Evolutionary conservation across 2,113 vertebrate genomes (phyloP).

Genomic region (Donacobius atricapilla): DNA sequence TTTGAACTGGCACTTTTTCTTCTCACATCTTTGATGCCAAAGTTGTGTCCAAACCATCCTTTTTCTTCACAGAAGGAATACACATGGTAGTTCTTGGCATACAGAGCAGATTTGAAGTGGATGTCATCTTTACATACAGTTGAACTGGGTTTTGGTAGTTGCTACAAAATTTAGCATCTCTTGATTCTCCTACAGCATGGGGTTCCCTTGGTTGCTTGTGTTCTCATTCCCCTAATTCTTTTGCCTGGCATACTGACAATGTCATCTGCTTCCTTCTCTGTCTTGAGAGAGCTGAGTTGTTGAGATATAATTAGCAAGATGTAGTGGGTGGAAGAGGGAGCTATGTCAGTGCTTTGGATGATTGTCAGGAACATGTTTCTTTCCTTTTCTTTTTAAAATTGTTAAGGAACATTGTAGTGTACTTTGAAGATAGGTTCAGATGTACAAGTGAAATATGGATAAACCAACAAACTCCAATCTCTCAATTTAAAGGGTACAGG

Average conservation of each 20-base stretch:
- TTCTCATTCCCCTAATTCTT: background rate
- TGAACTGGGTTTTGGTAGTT: background rate
- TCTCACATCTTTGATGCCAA: background rate
- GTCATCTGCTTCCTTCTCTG: background rate
- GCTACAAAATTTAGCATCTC: background rate
- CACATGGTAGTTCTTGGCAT: background rate
- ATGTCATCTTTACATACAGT: background rate
- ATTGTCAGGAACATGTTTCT: background rate
- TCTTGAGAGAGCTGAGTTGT: background rate
- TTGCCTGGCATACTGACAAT: background rate
- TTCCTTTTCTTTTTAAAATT: background rate
- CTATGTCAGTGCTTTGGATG: background rate
- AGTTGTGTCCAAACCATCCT: background rate
- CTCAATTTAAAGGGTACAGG: background rate
- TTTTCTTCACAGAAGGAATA: background rate
- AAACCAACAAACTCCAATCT: background rate
- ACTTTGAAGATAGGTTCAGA: background rate
- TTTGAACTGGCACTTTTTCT: background rate
- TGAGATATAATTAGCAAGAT: conserved; percentile 1
- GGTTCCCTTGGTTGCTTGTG: background rate
- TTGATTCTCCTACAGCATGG: background rate
- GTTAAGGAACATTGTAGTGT: background rate
- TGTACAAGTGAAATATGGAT: background rate
- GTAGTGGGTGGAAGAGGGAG: background rate
- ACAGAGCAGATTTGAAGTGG: background rate